Evolutionary conservation across 1,140 invertebrate genomes (phyloP).

Genomic region (Fopius arisanus): DNA sequence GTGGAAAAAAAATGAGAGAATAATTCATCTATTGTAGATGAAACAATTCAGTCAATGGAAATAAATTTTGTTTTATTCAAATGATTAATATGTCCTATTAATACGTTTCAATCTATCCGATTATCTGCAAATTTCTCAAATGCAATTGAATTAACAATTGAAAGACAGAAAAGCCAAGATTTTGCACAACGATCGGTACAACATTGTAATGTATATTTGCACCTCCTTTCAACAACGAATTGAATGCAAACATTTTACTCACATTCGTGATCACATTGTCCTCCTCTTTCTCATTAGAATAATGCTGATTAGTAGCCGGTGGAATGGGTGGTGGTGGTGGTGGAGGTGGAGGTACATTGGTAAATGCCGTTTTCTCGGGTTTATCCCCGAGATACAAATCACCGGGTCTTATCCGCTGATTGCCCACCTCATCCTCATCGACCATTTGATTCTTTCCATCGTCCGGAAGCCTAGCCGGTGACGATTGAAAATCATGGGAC

Average conservation of each 20-base stretch:
- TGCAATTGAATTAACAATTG: too few relatives aligned
- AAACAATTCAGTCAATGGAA: too few relatives aligned
- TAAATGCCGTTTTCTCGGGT: background rate
- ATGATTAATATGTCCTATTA: too few relatives aligned
- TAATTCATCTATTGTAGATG: background rate
- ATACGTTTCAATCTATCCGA: too few relatives aligned
- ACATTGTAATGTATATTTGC: too few relatives aligned
- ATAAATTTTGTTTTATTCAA: too few relatives aligned
- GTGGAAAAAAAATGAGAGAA: background rate
- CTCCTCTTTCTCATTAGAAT: conserved; percentile 16
- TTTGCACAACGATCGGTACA: too few relatives aligned
- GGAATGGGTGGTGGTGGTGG: background rate
- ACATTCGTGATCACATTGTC: conserved; percentile 22
- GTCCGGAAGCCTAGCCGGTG: conserved; percentile 20
- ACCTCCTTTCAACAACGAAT: too few relatives aligned
- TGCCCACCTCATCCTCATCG: background rate
- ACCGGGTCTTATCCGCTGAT: conserved; percentile 8
- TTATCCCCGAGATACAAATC: background rate
- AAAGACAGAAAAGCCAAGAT: too few relatives aligned
- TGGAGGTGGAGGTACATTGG: conserved; percentile 2
- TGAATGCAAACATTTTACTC: too few relatives aligned
- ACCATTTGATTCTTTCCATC: conserved; percentile 30
- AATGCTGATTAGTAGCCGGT: background rate
- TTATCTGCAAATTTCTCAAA: too few relatives aligned
- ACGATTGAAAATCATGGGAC: conserved; percentile 17